A percentile compares a stretch with the other conserved stretches of the same genome.
Evolutionary conservation across 2,888 invertebrate species (phyloP).

Genomic region (Miltochrista miniata): DNA sequence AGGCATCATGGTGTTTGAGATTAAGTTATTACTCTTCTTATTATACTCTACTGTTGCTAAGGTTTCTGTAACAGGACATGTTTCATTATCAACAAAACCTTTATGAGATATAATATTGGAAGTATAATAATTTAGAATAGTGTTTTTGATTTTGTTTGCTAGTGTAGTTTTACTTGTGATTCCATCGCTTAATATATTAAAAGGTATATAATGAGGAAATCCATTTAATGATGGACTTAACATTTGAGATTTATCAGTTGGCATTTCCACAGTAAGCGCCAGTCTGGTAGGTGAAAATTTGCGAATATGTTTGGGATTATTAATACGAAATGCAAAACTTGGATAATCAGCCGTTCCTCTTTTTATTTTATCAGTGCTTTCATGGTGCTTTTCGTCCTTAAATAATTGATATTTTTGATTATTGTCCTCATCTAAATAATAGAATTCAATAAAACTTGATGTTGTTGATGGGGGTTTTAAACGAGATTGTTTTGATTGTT

Average conservation of each 20-base stretch:
- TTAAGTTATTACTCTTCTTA: background rate
- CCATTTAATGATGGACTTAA: background rate
- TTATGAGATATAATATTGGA: background rate
- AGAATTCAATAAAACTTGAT: constrained; percentile 70
- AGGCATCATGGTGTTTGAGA: background rate
- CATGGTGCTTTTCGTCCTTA: constrained; percentile 6
- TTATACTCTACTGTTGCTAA: background rate
- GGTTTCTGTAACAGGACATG: constrained; percentile 23
- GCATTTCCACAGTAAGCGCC: constrained; percentile 11
- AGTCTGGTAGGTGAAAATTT: constrained; percentile 21
- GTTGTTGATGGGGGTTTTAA: constrained; percentile 37
- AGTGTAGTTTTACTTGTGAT: background rate
- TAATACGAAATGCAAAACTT: constrained; percentile 40
- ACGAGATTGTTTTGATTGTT: constrained; percentile 9
- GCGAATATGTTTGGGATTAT: constrained; percentile 19
- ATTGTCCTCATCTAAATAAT: constrained; percentile 57
- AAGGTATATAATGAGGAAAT: background rate
- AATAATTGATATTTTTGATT: constrained; percentile 4
- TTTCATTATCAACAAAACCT: constrained; percentile 11
- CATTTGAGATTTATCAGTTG: background rate
- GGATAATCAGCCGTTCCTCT: constrained; percentile 29
- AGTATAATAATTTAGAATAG: background rate
- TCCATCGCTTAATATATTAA: background rate
- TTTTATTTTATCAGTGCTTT: constrained; percentile 13
- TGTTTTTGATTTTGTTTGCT: background rate